A percentile compares a stretch with the other conserved stretches of the same genome.
Evolutionary conservation across 2,113 vertebrate species (phyloP).

Genomic region (Lepus timidus): DNA sequence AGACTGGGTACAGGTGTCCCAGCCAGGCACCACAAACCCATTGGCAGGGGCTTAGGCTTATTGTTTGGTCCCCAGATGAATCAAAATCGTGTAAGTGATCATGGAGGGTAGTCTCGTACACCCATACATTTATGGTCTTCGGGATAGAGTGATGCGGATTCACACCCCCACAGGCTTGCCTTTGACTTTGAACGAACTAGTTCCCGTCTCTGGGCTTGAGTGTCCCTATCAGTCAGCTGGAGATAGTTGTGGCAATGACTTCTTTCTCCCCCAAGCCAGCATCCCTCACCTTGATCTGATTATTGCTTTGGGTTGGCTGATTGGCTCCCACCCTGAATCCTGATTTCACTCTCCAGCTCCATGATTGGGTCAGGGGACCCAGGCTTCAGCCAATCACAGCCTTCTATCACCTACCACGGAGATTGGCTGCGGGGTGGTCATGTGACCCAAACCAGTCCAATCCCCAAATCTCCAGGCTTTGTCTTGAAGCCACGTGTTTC

Average conservation of each 20-base stretch:
- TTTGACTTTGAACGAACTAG: background rate
- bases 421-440: background rate
- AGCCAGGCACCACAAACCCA: background rate
- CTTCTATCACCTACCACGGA: background rate
- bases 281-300: background rate
- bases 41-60: background rate
- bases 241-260: background rate
- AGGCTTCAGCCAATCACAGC: background rate
- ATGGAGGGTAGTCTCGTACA: background rate
- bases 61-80: slow-evolving; percentile 23
- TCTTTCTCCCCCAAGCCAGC: background rate
- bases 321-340: background rate
- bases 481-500: background rate
- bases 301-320: background rate
- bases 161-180: background rate
- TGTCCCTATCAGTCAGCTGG: background rate
- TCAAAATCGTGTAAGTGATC: background rate
- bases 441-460: background rate
- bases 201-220: background rate
- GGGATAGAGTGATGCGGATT: background rate
- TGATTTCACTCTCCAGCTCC: background rate
- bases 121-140: background rate
- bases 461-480: background rate
- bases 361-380: background rate
- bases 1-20: background rate